A percentile compares a stretch with the other conserved stretches of the same genome.
These are phyloP conservation scores for Patella pellucida DNA, from an alignment of 2,888 invertebrate species.

Conservation along the genomic window DNA sequence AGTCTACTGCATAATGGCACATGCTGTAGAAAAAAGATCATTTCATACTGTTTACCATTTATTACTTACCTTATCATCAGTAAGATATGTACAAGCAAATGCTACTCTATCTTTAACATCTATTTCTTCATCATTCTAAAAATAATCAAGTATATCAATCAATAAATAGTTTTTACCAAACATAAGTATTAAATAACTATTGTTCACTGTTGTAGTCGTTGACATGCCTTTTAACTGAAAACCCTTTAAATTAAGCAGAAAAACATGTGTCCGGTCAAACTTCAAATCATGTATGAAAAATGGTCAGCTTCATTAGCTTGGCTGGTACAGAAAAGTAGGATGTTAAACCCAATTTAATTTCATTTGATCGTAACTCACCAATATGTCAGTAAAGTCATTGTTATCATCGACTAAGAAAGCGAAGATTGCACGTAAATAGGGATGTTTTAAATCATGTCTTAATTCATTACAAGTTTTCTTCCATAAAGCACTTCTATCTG, in stretches of 20 bases:
- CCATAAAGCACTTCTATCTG: constrained; percentile 86
- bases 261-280: too few relatives aligned
- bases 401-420: constrained; percentile 88
- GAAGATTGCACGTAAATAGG: constrained; percentile 91
- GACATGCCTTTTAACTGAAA: too few relatives aligned
- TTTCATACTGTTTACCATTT: too few relatives aligned
- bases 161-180: not conserved
- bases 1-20: too few relatives aligned
- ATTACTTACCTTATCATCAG: constrained; percentile 76
- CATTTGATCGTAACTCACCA: constrained; percentile 75
- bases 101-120: constrained; percentile 76
- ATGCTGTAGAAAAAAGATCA: too few relatives aligned
- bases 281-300: too few relatives aligned
- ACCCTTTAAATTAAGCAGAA: too few relatives aligned
- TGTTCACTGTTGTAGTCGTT: too few relatives aligned
- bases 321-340: too few relatives aligned
- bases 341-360: not conserved
- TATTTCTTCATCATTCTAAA: constrained; percentile 85
- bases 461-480: constrained; percentile 81
- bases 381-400: constrained; percentile 81
- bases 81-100: constrained; percentile 70
- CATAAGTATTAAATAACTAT: too few relatives aligned
- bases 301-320: too few relatives aligned
- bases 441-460: constrained; percentile 85
- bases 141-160: constrained; percentile 34